These are phyloP conservation scores for Trachymyrmex septentrionalis DNA, from an alignment of 1,140 invertebrate genomes.

Conservation along the genomic window DNA sequence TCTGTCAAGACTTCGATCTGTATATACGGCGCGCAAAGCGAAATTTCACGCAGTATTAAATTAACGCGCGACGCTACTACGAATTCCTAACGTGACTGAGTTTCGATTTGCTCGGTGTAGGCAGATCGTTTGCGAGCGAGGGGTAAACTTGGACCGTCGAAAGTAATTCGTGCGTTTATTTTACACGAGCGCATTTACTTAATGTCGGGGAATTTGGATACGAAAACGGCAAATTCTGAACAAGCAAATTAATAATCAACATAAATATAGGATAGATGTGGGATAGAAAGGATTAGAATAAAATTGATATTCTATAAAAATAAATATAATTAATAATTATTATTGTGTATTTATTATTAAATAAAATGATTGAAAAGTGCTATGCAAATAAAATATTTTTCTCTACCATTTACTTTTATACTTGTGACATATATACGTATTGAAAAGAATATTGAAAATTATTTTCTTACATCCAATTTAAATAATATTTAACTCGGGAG, in stretches of 20 bases:
- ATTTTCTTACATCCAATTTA: not conserved
- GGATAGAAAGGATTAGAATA: not conserved
- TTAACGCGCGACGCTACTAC: conserved; percentile 40
- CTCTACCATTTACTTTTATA: not conserved
- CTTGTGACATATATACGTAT: too few species aligned
- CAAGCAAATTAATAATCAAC: not conserved
- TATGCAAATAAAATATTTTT: not conserved
- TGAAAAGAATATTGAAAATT: not conserved
- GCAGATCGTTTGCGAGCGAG: conserved; percentile 5
- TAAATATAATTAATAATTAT: not conserved
- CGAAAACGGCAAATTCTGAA: not conserved
- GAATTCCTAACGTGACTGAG: conserved; percentile 56
- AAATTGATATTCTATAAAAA: not conserved
- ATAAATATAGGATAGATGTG: too few species aligned
- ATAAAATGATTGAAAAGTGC: not conserved
- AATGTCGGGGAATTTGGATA: not conserved
- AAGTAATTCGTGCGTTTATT: conserved; percentile 51
- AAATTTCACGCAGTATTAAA: conserved; percentile 58
- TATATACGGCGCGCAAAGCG: conserved; percentile 52
- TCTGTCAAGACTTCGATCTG: conserved; percentile 54
- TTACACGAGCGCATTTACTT: conserved; percentile 20
- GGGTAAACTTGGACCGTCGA: conserved; percentile 19
- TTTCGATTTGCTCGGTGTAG: not conserved
- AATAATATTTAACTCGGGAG: not conserved
- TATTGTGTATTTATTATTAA: not conserved